Conservation (phyloP, 2,113 vertebrate genomes). For the Calypte anna region DNA sequence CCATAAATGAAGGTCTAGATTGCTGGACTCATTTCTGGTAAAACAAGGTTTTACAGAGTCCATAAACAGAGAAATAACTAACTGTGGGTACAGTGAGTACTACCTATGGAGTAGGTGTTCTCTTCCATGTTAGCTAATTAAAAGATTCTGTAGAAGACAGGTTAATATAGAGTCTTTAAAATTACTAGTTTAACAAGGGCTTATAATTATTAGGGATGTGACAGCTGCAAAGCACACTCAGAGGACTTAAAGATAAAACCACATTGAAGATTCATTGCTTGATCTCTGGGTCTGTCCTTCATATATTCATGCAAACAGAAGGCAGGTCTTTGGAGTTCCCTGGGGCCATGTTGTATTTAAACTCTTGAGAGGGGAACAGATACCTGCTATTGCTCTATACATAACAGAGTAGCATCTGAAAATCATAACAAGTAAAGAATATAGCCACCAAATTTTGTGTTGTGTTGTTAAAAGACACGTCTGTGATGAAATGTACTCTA, state of each 20-base stretch:
- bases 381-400: neutral
- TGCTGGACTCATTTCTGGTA: neutral
- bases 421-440: neutral
- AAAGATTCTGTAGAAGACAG: neutral
- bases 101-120: neutral
- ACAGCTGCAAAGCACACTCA: neutral
- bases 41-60: neutral
- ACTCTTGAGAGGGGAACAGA: fast-evolving
- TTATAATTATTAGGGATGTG: neutral
- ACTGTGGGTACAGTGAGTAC: fast-evolving
- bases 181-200: neutral
- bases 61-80: neutral
- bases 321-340: neutral
- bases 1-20: neutral
- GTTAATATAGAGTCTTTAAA: neutral
- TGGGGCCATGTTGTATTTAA: neutral
- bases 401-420: neutral
- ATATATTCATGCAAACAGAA: neutral
- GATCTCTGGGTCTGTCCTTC: neutral
- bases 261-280: neutral
- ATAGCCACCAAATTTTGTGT: neutral
- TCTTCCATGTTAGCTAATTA: neutral
- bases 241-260: neutral
- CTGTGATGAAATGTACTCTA: neutral
- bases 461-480: neutral